Evolutionary conservation across 1,140 invertebrate species (phyloP), one percentile per base, ranked within the genome.

Genomic region (Ceratosolen fusciceps): DNA sequence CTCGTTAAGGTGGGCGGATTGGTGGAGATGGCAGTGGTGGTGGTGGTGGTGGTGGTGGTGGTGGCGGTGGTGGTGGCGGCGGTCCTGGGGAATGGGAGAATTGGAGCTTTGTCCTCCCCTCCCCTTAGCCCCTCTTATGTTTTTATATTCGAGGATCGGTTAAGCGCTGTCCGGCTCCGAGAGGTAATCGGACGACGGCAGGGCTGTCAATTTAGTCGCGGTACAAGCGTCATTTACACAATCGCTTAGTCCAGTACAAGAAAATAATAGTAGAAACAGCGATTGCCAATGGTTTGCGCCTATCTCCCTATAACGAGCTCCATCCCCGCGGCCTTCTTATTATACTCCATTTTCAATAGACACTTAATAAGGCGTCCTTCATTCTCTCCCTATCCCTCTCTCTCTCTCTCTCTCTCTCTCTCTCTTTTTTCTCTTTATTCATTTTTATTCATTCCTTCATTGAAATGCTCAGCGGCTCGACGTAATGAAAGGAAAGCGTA

Each of bases 151-250:
- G 7, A 29, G 5, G 26, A 52, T 29, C 43, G 37, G 19, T 75
- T 76, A 47, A 5, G 26, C 56, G 34, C 7, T 52, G 26, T 49
- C 1, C 8, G 62, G 21, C 52, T 62, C 47, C 37, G 73, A 73
- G 65, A 73, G 65, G 65, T 73, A 78, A 65, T 73, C 39, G n/a
- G 54, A 67, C 24, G 49, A 24, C 24, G 49, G 19, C 14, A 16
- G 19, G 34, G 47, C 31, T 68, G 34, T 67, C 68, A 58, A 62
- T 71, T 52, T 70, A 2, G 29, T 4, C 31, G 4, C 10, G 60
- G 60, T 39, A 67, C n/a, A 76, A n/a, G 67, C 47, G 5, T n/a
- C 24, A 65, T 47, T 49, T 52, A 12, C 31, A 9, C 37, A 9
- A 47, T 39, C n/a, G 34, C 34, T 39, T 39, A 1, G 12, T 7